Conservation (phyloP, 2,888 invertebrate species). For the Phania funesta region DNA sequence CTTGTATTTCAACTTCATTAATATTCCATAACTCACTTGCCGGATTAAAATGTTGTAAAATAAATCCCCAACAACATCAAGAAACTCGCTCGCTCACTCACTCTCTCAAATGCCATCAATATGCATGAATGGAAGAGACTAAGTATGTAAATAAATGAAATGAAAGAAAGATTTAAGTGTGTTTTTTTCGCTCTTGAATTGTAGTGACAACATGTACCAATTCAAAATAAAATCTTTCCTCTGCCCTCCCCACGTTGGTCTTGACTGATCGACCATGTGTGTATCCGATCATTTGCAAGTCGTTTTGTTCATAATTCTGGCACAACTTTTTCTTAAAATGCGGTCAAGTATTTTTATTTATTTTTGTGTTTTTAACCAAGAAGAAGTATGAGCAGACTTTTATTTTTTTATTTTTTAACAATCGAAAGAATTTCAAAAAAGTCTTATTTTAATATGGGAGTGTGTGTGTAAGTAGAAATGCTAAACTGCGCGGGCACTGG, state of each 20-base stretch:
- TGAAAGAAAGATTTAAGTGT: slow-evolving; percentile 39
- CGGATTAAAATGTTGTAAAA: slow-evolving; percentile 1
- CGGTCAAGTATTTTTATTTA: slow-evolving; percentile 58
- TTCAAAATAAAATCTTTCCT: slow-evolving; percentile 6
- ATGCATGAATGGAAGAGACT: background rate
- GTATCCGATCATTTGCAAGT: slow-evolving; percentile 8
- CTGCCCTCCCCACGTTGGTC: background rate
- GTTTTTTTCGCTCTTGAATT: background rate
- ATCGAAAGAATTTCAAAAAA: background rate
- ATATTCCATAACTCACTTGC: slow-evolving; percentile 48
- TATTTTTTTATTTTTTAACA: background rate
- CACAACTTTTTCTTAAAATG: slow-evolving; percentile 64
- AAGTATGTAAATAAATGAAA: background rate
- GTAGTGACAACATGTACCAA: slow-evolving; percentile 41
- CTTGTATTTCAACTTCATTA: slow-evolving; percentile 56
- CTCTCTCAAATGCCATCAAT: background rate
- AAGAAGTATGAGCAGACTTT: background rate
- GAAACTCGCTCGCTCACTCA: background rate
- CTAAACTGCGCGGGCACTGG: too few species aligned
- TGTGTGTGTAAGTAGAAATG: too few species aligned
- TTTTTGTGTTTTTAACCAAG: background rate
- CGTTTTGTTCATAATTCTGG: slow-evolving; percentile 29
- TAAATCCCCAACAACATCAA: background rate
- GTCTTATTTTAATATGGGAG: slow-evolving; percentile 14
- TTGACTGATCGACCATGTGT: background rate